Percentiles rank a stretch among this genome's conserved stretches.
These are phyloP conservation scores for Spodoptera exigua DNA, from an alignment of 2,888 invertebrate species.

Conservation along the genomic window DNA sequence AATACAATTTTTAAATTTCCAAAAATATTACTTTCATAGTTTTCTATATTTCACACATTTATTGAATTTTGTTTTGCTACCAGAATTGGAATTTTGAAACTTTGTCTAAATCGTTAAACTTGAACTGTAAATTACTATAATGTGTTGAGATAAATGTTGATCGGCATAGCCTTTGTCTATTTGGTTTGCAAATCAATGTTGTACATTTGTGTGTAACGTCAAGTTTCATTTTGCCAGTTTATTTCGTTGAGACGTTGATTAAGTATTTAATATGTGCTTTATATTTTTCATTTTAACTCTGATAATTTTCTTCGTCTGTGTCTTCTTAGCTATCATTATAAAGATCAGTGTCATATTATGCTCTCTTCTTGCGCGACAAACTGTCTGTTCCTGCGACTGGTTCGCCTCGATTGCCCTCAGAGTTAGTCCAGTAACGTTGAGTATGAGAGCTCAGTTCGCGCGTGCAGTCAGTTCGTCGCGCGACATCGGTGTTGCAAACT, in stretches of 20 bases:
- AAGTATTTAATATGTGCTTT: constrained; percentile 81
- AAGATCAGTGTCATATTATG: constrained; percentile 81
- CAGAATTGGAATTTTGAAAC: constrained; percentile 50
- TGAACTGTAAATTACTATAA: constrained; percentile 24
- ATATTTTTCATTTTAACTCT: constrained; percentile 78
- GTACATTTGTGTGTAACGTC: constrained; percentile 85
- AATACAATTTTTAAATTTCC: constrained; percentile 25
- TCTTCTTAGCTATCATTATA: constrained; percentile 87
- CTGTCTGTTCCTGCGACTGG: constrained; percentile 62
- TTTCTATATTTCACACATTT: constrained; percentile 46
- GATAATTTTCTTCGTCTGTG: constrained; percentile 83
- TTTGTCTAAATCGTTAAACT: constrained; percentile 39
- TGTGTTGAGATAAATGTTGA: constrained; percentile 69
- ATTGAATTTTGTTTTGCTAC: constrained; percentile 41
- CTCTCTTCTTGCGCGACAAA: constrained; percentile 81
- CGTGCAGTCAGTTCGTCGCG: constrained; percentile 74
- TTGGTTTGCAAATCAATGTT: constrained; percentile 87
- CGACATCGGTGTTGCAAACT: constrained; percentile 88
- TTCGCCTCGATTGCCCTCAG: neutral
- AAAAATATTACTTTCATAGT: constrained; percentile 26
- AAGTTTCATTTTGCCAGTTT: constrained; percentile 81
- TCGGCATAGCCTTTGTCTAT: constrained; percentile 84
- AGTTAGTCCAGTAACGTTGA: constrained; percentile 5
- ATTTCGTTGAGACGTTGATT: constrained; percentile 75
- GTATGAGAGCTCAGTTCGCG: constrained; percentile 3